Evolutionary conservation across 2,797 vertebrate genomes (phyloP).

Genomic region (Sebastiscus albofasciatus): DNA sequence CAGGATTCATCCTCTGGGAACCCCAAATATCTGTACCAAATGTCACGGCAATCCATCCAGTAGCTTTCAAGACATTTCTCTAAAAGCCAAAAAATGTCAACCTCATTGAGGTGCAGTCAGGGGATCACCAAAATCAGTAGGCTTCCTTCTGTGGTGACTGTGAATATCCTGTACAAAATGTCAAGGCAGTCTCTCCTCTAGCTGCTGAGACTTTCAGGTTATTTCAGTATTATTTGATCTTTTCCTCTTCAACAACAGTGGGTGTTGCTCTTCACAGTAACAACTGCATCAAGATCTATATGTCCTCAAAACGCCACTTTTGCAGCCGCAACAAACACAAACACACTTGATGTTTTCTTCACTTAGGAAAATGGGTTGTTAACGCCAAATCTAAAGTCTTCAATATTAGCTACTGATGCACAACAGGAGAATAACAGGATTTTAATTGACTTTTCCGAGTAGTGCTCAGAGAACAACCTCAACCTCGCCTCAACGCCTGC

Average conservation of each 20-base stretch:
- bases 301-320: background rate
- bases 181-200: too few species aligned
- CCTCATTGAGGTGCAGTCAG: too few species aligned
- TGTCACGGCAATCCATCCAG: background rate
- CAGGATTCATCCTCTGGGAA: background rate
- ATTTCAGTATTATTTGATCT: background rate
- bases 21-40: background rate
- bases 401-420: background rate
- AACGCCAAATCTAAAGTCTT: background rate
- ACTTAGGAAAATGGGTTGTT: background rate
- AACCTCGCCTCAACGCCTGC: background rate
- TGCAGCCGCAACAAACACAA: background rate
- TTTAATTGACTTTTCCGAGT: too few species aligned
- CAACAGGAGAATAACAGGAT: background rate
- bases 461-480: background rate
- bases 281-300: background rate
- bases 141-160: too few species aligned
- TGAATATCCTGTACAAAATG: too few species aligned
- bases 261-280: background rate
- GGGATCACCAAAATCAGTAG: too few species aligned
- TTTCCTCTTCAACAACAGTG: background rate
- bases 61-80: too few species aligned
- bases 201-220: background rate
- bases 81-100: too few species aligned
- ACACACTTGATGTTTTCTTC: background rate